Base-by-base conservation (phyloP, 2,888 invertebrate genomes). In the Tenthredo notha region DNA sequence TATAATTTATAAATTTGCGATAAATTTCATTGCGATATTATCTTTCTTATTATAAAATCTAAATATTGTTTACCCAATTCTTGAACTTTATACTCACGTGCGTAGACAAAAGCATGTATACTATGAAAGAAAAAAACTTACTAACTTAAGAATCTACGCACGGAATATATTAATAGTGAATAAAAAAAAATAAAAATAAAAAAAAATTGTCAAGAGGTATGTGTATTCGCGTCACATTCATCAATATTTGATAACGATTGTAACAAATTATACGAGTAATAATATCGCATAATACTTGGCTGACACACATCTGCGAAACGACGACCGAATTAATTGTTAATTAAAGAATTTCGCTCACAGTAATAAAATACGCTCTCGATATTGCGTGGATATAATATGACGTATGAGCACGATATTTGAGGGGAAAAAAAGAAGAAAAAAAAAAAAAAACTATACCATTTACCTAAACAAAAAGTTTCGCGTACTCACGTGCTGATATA, bases 181-280 rank as follows among this genome's bases (percentile, higher is more conserved):
- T 25, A 6, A 2, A 7, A 1, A 37, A 37, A 37, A 7, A 37
- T 0, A 37, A 37, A 37, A 37, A 37, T 0, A 37, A 37, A 37
- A 37, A 37, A 7, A 12, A 10, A 61, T 25, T 25, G 12, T 25
- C 12, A 25, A 21, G 15, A 61, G 61, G 21, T 61, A 6, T 21
- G 10, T 25, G 12, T 12, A 61, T 25, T 25, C 21, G 25, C 61
- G 61, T 12, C 12, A 61, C 12, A 12, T 25, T 70, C 37, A 29
- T 70, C 70, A 29, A 70, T 70, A 33, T 70, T 70, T 37, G 70
- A 70, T 70, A 70, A 70, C 9, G 29, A 70, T 33, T 40, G 37
- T 70, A 40, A n/a, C 18, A 2, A 70, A 70, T 70, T 40, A 40
- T 70, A 4, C 33, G 37, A n/a, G 1, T 18, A 67, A 29, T 70